Base-by-base conservation (phyloP, 92 coral and sea anemone genomes). In the Meandrina meandrites region DNA sequence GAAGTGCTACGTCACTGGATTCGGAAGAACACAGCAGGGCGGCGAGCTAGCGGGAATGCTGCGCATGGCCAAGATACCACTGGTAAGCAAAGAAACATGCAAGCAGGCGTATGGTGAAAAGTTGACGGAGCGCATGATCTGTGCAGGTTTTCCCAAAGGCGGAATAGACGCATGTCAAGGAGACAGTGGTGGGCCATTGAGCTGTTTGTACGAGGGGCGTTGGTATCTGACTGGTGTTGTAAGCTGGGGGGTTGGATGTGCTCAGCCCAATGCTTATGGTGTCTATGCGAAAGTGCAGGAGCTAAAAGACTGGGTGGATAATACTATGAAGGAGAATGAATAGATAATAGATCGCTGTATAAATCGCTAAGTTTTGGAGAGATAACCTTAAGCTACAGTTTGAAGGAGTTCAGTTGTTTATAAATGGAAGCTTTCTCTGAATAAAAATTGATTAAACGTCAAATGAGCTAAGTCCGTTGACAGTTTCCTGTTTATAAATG, bases 181-280 rank as follows among this genome's bases (percentile, higher is more conserved):
- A 56, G 94, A 92, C 70, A 92, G 94, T 54, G 94, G 94, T 71
- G 94, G 94, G 31, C 94, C 94, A 51, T 85, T 92, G 91, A 80
- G 91, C 45, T 85, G 79, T 62, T 58, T 83, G 69, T 73, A 86
- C 82, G 81, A 91, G 1, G 92, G 91, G 70, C 86, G 90, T 57
- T 92, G 95, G 95, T 92, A 87, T 64, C 85, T 92, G 85, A 86
- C 81, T 34, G 95, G 95, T 16, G 93, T 92, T 40, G 89, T 92
- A 8, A 89, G 93, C 67, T 92, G 95, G 93, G 95, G 95, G n/a
- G 91, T 92, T 28, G 95, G 95, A 4, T 92, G 95, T 47, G 95
- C 93, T 47, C 89, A 90, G 27, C 88, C 95, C 0, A 90, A 84
- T 76, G 75, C 91, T 4, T 92, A 89, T 50, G 95, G 95, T 27